Evolutionary conservation across 1,140 invertebrate species (phyloP), one percentile per base, ranked within the genome.

Genomic region (Bombus difficillimus): DNA sequence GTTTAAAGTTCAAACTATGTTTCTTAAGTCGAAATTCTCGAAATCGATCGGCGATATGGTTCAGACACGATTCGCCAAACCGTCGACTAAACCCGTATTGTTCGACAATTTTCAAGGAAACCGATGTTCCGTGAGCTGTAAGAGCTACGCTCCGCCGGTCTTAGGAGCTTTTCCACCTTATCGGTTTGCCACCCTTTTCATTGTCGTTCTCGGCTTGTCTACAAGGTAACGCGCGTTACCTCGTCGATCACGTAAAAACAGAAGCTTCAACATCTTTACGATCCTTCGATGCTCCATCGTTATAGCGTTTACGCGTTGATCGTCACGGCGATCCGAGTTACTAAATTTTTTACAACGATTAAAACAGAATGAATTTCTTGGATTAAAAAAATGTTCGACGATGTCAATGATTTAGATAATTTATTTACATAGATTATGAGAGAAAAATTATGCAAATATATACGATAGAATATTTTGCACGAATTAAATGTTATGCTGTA

Each of bases 111-210:
- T 85, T 18, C 76, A 85, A 85, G 76, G 76, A 85, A 80, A 80
- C 32, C 64, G 74, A 71, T 81, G 83, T 68, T 82, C 72, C 37
- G 41, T 80, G n/a, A 87, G 75, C 72, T 73, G 74, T 81, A 34
- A 89, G 82, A 66, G 53, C 57, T 64, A 85, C 83, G 80, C 86
- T 89, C 66, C 76, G 77, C 22, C 85, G 81, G 43, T 77, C 75
- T 85, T 82, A 88, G 79, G 25, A 89, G 88, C 79, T 85, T 88
- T 87, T 87, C 88, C 86, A 82, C 59, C 59, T 75, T 89, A 89
- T 89, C 86, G 78, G 86, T 83, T 87, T 53, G 39, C 79, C 47
- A 69, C 79, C 66, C 62, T 85, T 89, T 73, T 71, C 83, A 81
- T 76, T n/a, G 68, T 85, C 86, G 66, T 78, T 66, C 74, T 32